Percentiles rank a stretch among this genome's conserved stretches.
Evolutionary conservation across 2,797 vertebrate species (phyloP).

Genomic region (Enteromius paludinosus): DNA sequence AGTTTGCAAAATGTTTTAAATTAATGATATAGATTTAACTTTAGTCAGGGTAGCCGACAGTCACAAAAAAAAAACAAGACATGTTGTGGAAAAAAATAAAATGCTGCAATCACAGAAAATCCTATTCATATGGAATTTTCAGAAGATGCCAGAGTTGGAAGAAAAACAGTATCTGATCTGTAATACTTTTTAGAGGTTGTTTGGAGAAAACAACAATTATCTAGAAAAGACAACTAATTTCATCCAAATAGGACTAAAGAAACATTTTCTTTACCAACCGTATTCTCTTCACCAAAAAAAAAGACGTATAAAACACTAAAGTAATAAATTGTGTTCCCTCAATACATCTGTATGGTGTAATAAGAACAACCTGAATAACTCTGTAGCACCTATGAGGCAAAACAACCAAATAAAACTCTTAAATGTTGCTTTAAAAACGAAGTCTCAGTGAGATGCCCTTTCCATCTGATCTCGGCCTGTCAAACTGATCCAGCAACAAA

Average conservation of each 20-base stretch:
- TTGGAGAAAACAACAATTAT: not conserved
- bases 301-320: not conserved
- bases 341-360: not conserved
- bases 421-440: not conserved
- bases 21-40: not conserved
- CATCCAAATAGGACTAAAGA: not conserved
- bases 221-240: not conserved
- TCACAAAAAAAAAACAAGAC: not conserved
- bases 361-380: not conserved
- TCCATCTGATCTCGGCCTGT: conserved; percentile 3
- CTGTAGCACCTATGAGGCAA: not conserved
- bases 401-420: conserved; percentile 10
- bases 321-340: not conserved
- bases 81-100: not conserved
- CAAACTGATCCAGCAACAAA: conserved; percentile 32
- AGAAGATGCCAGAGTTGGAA: not conserved
- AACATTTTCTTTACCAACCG: not conserved
- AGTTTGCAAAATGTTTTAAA: not conserved
- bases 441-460: not conserved
- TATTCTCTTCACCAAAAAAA: not conserved
- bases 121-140: not conserved
- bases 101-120: not conserved
- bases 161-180: not conserved
- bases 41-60: not conserved
- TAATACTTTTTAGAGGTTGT: not conserved